These are phyloP conservation scores for Ophion ventricosus DNA, from an alignment of 2,888 invertebrate genomes.

Conservation along the genomic window DNA sequence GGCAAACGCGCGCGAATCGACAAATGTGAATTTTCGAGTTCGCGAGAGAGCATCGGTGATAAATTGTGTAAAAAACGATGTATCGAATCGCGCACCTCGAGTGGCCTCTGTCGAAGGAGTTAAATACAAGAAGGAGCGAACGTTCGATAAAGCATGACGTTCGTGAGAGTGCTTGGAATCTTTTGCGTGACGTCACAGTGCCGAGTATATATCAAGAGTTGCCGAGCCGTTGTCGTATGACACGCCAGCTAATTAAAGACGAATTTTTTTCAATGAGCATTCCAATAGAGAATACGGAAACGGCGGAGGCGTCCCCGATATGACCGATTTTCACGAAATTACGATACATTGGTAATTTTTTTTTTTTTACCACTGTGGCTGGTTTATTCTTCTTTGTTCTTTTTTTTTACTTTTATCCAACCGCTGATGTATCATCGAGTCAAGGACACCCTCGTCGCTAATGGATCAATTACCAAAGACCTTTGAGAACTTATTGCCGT, in stretches of 20 bases:
- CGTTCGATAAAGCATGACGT: constrained; percentile 44
- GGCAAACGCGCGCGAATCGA: background rate
- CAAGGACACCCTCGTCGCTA: background rate
- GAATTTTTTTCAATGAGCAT: constrained; percentile 1
- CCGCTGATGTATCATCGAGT: background rate
- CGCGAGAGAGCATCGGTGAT: background rate
- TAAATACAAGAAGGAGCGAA: constrained; percentile 33
- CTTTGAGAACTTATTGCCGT: background rate
- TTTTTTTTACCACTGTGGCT: background rate
- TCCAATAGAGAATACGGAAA: background rate
- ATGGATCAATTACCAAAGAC: background rate
- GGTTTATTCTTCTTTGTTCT: background rate
- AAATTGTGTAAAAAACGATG: constrained; percentile 17
- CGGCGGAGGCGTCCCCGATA: background rate
- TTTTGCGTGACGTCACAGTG: constrained; percentile 61
- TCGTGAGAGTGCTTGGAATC: constrained; percentile 44
- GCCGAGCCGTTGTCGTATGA: background rate
- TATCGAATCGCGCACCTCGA: constrained; percentile 15
- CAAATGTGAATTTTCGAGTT: too few species aligned
- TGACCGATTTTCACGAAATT: too few species aligned
- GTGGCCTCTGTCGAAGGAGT: constrained; percentile 39
- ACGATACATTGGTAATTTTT: too few species aligned
- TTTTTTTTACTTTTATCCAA: background rate
- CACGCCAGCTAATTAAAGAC: constrained; percentile 18
- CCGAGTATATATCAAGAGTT: constrained; percentile 15